Percentiles rank a stretch among this genome's conserved stretches.
Conservation (phyloP, 1,140 invertebrate species). For the Drosophila sechellia region DNA sequence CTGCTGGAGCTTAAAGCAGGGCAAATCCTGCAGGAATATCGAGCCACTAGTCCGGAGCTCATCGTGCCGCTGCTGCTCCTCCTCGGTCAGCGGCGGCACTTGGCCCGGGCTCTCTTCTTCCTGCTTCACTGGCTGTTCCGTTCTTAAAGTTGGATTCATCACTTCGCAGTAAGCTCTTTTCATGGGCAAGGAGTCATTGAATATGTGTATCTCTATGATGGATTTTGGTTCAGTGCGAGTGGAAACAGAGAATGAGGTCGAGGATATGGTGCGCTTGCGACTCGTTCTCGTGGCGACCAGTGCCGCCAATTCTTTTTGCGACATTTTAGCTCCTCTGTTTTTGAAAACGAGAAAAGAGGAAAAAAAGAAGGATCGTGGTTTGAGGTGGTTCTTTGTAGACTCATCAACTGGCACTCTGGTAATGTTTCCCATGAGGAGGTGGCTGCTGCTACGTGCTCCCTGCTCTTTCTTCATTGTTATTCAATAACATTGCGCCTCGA, state of each 20-base stretch:
- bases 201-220: slow-evolving; percentile 73
- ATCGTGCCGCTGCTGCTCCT: slow-evolving; percentile 60
- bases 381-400: slow-evolving; percentile 17
- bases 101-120: slow-evolving; percentile 3
- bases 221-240: slow-evolving; percentile 60
- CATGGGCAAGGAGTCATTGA: slow-evolving; percentile 43
- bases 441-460: slow-evolving; percentile 37
- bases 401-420: slow-evolving; percentile 22
- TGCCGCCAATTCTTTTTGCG: slow-evolving; percentile 40
- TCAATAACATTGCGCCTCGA: not conserved
- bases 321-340: slow-evolving; percentile 30
- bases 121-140: not conserved
- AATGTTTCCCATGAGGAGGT: slow-evolving; percentile 37
- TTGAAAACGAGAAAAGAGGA: slow-evolving; percentile 23
- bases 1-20: slow-evolving; percentile 74
- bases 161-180: slow-evolving; percentile 39
- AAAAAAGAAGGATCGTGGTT: slow-evolving; percentile 20
- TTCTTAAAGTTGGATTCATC: not conserved
- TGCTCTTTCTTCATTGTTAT: slow-evolving; percentile 13
- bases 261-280: slow-evolving; percentile 22
- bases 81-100: slow-evolving; percentile 24
- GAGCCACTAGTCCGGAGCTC: slow-evolving; percentile 54
- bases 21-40: slow-evolving; percentile 74
- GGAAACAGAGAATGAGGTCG: not conserved
- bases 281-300: slow-evolving; percentile 19